phyloP scores from a whole-genome alignment of 30 jellyfish, hydroid and myxozoan species.

The Aurelia sp. region DNA sequence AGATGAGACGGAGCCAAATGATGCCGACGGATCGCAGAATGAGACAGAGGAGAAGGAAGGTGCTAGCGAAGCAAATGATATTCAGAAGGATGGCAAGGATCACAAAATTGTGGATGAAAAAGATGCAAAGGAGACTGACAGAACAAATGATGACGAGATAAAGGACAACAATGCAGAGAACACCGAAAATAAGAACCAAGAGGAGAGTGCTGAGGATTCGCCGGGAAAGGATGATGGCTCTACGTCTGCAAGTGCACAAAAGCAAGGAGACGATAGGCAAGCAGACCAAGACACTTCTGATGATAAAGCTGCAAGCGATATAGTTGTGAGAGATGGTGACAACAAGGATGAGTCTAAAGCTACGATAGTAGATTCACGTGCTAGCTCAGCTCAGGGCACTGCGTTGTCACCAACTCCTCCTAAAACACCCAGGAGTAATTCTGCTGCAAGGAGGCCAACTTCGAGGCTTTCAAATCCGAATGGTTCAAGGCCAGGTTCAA shows the following conservation, averaged over 20 bases:
- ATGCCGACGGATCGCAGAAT: no score
- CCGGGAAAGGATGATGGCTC: no score
- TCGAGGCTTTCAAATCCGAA: slow-evolving; percentile 25
- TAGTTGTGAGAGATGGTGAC: background rate
- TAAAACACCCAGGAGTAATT: slow-evolving; percentile 45
- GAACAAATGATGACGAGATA: background rate
- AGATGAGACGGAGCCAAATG: background rate
- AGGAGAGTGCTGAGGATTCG: background rate
- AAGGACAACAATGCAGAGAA: background rate
- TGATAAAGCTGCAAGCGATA: background rate
- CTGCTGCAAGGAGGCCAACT: slow-evolving; percentile 31
- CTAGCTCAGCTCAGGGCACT: background rate
- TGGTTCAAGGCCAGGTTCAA: slow-evolving; percentile 31
- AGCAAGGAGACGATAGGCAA: background rate
- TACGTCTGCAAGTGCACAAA: no score
- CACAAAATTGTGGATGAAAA: background rate
- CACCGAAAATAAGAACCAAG: background rate
- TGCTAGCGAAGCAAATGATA: background rate
- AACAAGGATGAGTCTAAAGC: background rate
- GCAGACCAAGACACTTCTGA: background rate
- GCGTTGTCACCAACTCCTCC: slow-evolving; percentile 63
- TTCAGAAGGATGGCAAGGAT: background rate
- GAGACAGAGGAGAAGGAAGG: background rate
- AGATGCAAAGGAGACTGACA: background rate
- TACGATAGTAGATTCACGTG: background rate